Base-by-base conservation (phyloP, 1,140 invertebrate genomes). In the Nephila pilipes region DNA sequence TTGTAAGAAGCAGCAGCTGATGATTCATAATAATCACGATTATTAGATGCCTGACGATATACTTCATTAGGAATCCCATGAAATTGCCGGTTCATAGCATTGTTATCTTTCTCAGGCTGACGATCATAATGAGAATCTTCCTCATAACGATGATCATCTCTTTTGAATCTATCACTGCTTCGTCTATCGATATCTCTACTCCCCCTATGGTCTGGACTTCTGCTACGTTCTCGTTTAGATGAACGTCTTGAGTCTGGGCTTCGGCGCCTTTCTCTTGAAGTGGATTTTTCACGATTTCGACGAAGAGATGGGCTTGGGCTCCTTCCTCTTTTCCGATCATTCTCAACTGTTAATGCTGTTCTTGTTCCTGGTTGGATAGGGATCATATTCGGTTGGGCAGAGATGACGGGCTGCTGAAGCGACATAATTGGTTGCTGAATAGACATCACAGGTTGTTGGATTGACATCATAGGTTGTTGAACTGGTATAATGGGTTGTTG, bases 111-210 rank as follows among this genome's bases (percentile, higher is more conserved):
- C 2, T 54, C 54, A 10, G 29, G 75, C 29, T 65, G 32, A 3
- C 87, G 87, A 36, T 79, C 60, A 63, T 91, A 85, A 22, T 63
- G 36, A 3, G 54, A 29, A 16, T 75, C 32, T 65, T 92, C 89
- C 10, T 94, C 90, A 65, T 81, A 88, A 12, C 69, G 22, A 65
- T 87, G 36, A n/a, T 93, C 92, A 60, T 87, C 83, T 57, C 93
- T 55, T 58, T 90, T 90, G 16, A 25, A 65, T 6, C 93, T 75
- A 58, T 94, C 93, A 10, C 46, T 4, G 32, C 54, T 58, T 10
- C 87, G 60, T 63, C 94, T 93, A 10, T 95, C 94, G 12, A 83
- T 80, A 65, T 94, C 94, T 80, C 94, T 63, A 63, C 91, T 85
- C n/a, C 94, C 93, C 10, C 83, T 54, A 3, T 65, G 60, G 10